Conservation (phyloP, 1,140 invertebrate genomes). For the Danaus melanippus region DNA sequence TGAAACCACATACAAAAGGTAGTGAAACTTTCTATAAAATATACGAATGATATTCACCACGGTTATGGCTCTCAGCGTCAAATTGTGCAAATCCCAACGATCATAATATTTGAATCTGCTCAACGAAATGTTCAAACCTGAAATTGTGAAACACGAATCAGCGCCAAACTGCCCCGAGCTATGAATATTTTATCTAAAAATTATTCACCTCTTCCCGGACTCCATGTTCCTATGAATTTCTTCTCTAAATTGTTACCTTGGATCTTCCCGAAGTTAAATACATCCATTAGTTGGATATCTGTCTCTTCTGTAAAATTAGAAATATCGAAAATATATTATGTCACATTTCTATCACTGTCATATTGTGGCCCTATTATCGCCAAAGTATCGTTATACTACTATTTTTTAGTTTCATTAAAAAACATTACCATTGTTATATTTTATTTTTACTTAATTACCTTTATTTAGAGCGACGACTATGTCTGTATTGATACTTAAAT, state of each 20-base stretch:
- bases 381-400: no score
- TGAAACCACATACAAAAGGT: conserved; percentile 1
- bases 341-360: conserved; percentile 1
- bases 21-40: conserved; percentile 9
- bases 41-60: conserved; percentile 35
- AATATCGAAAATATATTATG: conserved; percentile 9
- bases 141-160: conserved; percentile 28
- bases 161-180: conserved; percentile 11
- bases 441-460: conserved; percentile 26
- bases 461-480: conserved; percentile 27
- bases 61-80: conserved; percentile 47
- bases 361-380: not conserved
- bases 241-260: conserved; percentile 52
- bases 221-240: conserved; percentile 35
- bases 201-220: conserved; percentile 23
- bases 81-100: conserved; percentile 56
- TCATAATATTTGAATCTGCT: conserved; percentile 50
- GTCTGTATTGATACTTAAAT: conserved; percentile 49
- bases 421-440: no score
- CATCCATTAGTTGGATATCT: conserved; percentile 31
- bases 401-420: no score
- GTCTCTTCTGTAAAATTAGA: conserved; percentile 23
- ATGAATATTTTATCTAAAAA: conserved; percentile 24
- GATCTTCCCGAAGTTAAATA: conserved; percentile 54
- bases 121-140: conserved; percentile 35